These are phyloP conservation scores for Brotula barbata DNA, from an alignment of 2,797 vertebrate genomes.

Conservation along the genomic window DNA sequence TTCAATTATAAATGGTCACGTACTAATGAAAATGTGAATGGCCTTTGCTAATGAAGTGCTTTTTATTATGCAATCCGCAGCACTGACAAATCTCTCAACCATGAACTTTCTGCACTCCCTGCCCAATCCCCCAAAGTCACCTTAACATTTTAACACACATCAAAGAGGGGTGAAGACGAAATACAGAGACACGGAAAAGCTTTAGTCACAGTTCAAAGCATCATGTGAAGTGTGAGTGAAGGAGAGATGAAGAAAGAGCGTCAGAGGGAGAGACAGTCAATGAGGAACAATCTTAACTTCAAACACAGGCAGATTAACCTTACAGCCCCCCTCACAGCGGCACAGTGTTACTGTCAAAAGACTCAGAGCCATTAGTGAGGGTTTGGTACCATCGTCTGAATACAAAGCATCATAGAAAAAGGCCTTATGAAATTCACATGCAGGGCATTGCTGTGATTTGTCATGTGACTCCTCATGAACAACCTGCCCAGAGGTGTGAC, in stretches of 20 bases:
- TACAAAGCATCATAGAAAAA: constrained; percentile 22
- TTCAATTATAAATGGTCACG: background rate
- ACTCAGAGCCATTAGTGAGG: constrained; percentile 59
- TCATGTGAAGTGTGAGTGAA: background rate
- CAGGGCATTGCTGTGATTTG: constrained; percentile 1
- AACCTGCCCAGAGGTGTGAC: background rate
- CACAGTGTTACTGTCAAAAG: constrained; percentile 51
- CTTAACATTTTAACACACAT: constrained; percentile 59
- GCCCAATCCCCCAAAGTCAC: constrained; percentile 55
- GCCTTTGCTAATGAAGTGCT: background rate
- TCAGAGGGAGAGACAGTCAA: constrained; percentile 52
- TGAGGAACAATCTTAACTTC: constrained; percentile 67
- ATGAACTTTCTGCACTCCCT: constrained; percentile 47
- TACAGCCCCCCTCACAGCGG: constrained; percentile 42
- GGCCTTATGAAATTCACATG: constrained; percentile 5
- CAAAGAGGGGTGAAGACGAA: constrained; percentile 38
- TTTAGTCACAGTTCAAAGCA: constrained; percentile 62
- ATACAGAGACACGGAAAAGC: constrained; percentile 46
- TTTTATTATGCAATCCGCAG: constrained; percentile 20
- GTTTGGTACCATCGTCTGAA: constrained; percentile 26
- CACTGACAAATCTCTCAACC: constrained; percentile 15
- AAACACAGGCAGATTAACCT: constrained; percentile 69
- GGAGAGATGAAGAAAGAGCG: constrained; percentile 19
- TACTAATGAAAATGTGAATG: background rate
- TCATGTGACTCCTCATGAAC: background rate